phyloP scores from a whole-genome alignment of 2,113 vertebrate genomes.

The Myiopsitta monachus region DNA sequence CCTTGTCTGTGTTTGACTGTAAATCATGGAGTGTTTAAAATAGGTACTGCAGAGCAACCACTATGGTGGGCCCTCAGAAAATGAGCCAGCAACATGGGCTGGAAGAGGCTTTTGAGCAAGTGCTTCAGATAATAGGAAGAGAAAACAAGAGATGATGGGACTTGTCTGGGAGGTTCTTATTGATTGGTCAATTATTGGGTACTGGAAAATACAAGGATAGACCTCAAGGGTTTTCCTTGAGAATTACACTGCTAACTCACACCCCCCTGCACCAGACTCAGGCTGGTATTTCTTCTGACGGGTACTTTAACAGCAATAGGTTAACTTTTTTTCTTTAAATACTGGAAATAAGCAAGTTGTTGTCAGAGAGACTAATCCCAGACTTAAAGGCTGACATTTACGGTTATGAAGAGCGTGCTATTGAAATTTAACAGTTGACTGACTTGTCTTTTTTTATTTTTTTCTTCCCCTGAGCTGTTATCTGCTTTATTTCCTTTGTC shows the following conservation, averaged over 20 bases:
- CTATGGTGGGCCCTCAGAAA: background rate
- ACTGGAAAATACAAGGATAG: background rate
- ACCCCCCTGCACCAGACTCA: background rate
- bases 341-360: background rate
- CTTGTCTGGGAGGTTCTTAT: background rate
- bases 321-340: background rate
- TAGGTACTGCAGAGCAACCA: rapidly evolving
- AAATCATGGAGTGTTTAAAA: background rate
- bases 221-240: background rate
- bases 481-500: background rate
- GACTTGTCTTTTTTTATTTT: background rate
- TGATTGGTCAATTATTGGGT: background rate
- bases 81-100: background rate
- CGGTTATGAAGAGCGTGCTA: background rate
- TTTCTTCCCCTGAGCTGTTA: background rate
- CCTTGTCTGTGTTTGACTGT: background rate
- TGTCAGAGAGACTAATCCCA: background rate
- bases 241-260: background rate
- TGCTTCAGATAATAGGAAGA: background rate
- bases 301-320: background rate
- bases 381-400: background rate
- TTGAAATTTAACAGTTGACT: background rate
- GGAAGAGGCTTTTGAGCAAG: background rate
- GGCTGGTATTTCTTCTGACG: background rate
- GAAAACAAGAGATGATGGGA: background rate